These are phyloP conservation scores for Eleginops maclovinus DNA, from an alignment of 2,113 vertebrate species.

Conservation along the genomic window DNA sequence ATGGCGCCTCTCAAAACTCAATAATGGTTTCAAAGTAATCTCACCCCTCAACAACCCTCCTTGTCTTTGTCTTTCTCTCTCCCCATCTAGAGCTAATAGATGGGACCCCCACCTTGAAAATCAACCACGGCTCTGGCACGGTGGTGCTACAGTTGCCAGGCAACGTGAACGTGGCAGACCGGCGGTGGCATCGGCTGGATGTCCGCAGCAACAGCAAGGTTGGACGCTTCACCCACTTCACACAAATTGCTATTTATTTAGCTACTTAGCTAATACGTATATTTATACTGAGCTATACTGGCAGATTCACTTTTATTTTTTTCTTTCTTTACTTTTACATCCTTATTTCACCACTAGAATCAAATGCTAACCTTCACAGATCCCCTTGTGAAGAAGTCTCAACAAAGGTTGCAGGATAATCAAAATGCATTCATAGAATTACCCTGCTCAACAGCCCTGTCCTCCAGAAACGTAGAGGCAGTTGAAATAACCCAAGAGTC, in stretches of 20 bases:
- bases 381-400: too few species aligned
- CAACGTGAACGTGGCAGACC: constrained; percentile 89
- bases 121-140: constrained; percentile 88
- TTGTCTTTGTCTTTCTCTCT: constrained; percentile 19
- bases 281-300: neutral
- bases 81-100: constrained; percentile 83
- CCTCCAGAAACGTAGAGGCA: too few species aligned
- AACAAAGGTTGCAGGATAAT: neutral
- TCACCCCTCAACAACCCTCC: constrained; percentile 5
- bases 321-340: neutral
- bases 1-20: neutral
- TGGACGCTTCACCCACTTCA: constrained; percentile 45
- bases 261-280: constrained; percentile 3
- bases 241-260: constrained; percentile 1
- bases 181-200: constrained; percentile 90
- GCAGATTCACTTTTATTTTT: neutral
- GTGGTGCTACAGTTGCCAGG: constrained; percentile 88
- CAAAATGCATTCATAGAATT: too few species aligned
- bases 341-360: neutral
- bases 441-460: too few species aligned
- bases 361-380: too few species aligned
- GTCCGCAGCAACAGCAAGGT: constrained; percentile 91
- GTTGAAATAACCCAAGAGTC: too few species aligned
- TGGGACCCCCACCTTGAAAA: constrained; percentile 89
- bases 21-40: neutral